Base-by-base conservation (phyloP, 2,888 invertebrate species). In the Branchinecta sandiegonensis region DNA sequence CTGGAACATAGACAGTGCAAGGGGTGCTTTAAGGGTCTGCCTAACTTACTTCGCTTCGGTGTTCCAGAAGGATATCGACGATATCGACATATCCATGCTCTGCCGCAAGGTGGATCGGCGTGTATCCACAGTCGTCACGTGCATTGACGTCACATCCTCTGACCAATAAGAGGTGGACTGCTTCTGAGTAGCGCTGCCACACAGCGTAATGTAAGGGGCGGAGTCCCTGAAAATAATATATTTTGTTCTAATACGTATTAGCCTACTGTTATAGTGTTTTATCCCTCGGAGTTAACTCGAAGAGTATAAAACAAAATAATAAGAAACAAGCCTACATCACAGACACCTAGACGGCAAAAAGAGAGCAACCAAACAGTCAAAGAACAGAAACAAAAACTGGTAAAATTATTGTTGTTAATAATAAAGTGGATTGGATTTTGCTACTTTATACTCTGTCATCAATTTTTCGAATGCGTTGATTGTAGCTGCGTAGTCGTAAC, bases 141-240 rank as follows among this genome's bases (percentile, higher is more conserved):
- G 89, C 88, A 76, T 90, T 86, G 48, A 90, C 85, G 75, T 90
- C 86, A 73, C 89, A 86, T 9, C 90, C 91, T 48, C 90, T 81
- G 0, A 90, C 89, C 64, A 94, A 80, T 66, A 94, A 80, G 68
- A 93, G 80, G 68, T 87, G 84, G 0, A 89, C 88, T 0, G 91
- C 91, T 73, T 90, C 90, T 3, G 76, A 73, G 74, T 82, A 80
- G 47, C 89, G 83, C 76, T 90, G 89, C 86, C 91, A 93, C 72
- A 92, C 89, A 0, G 94, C 94, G 79, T 94, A 94, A 79, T 94
- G 94, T 48, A 94, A 80, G 0, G 94, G 93, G 70, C 88, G 84
- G 66, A 94, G 82, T 2, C 94, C 94, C 77, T 90, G 89, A 1
- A 65, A 65, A n/a, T n/a, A 14, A n/a, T 7, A 14, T 7, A 14